Evolutionary conservation across 2,797 vertebrate species (phyloP).

Genomic region (Pempheris klunzingeri): DNA sequence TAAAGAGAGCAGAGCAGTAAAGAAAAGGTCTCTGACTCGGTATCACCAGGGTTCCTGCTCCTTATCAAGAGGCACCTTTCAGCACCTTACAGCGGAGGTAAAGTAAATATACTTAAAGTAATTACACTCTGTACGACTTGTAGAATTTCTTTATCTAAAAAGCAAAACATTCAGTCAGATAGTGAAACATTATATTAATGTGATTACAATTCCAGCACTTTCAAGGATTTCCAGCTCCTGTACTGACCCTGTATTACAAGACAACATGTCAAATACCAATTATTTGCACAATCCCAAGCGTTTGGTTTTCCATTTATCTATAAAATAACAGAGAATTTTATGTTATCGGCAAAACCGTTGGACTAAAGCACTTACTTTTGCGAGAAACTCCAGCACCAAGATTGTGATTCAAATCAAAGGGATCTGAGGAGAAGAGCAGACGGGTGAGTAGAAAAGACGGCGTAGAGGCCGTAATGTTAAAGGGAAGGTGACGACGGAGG

Average conservation of each 20-base stretch:
- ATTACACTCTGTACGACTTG: too few relatives aligned
- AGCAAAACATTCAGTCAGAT: too few relatives aligned
- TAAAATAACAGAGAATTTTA: not conserved
- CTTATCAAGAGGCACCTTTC: too few relatives aligned
- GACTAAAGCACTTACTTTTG: constrained; percentile 90
- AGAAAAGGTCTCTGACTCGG: not conserved
- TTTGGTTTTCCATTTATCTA: not conserved
- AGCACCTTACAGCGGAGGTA: too few relatives aligned
- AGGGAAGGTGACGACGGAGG: rapidly evolving
- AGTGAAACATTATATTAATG: too few relatives aligned
- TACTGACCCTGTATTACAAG: not conserved
- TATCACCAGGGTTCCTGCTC: too few relatives aligned
- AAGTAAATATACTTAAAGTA: too few relatives aligned
- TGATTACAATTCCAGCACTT: too few relatives aligned
- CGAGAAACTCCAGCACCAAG: constrained; percentile 98
- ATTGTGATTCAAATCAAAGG: constrained; percentile 99
- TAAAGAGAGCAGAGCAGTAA: not conserved
- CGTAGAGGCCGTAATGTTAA: rapidly evolving
- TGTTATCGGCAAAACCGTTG: rapidly evolving
- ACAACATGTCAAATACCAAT: not conserved
- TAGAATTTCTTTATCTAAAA: too few relatives aligned
- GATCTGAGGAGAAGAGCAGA: constrained; percentile 85
- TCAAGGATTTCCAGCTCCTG: too few relatives aligned
- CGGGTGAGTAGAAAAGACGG: not conserved
- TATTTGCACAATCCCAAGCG: not conserved